A percentile compares a stretch with the other conserved stretches of the same genome.
phyloP scores from a whole-genome alignment of 2,888 invertebrate species.

The Stegana nigrithorax region DNA sequence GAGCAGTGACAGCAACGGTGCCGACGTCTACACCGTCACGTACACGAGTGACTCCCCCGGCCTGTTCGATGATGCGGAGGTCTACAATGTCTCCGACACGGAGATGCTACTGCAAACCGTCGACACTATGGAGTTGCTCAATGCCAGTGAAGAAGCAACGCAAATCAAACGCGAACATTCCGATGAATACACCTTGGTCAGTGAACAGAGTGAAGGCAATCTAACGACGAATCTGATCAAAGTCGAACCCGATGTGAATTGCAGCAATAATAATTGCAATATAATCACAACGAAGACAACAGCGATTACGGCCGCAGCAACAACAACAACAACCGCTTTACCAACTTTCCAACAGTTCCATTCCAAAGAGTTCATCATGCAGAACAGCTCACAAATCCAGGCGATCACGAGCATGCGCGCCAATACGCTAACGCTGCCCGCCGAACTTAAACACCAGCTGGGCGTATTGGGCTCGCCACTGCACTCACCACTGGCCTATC shows the following conservation, averaged over 20 bases:
- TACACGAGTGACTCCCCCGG: slow-evolving; percentile 73
- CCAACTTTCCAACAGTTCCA: slow-evolving; percentile 88
- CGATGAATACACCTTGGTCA: slow-evolving; percentile 51
- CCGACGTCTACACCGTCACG: slow-evolving; percentile 73
- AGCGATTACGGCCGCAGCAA: slow-evolving; percentile 77
- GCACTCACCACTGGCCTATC: slow-evolving; percentile 81
- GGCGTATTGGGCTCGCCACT: slow-evolving; percentile 73
- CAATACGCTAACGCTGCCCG: slow-evolving; percentile 65
- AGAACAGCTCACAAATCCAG: slow-evolving; percentile 64
- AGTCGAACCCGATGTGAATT: slow-evolving; percentile 39
- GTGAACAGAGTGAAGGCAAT: slow-evolving; percentile 22
- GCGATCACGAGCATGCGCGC: slow-evolving; percentile 64
- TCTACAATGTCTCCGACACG: slow-evolving; percentile 80
- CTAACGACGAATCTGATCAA: slow-evolving; percentile 41
- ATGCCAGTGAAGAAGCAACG: slow-evolving; percentile 72
- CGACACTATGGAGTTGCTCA: slow-evolving; percentile 75
- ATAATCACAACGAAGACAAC: slow-evolving; percentile 22
- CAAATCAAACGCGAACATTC: slow-evolving; percentile 55
- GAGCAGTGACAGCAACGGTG: slow-evolving; percentile 55
- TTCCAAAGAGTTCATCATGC: slow-evolving; percentile 70
- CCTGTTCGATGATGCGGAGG: slow-evolving; percentile 76
- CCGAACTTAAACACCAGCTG: slow-evolving; percentile 32
- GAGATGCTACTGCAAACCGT: slow-evolving; percentile 76
- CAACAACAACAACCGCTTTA: slow-evolving; percentile 81
- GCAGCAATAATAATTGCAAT: slow-evolving; percentile 14